Evolutionary conservation across 2,888 invertebrate species (phyloP), one percentile per base, ranked within the genome.

Genomic region (Mythimna impura): DNA sequence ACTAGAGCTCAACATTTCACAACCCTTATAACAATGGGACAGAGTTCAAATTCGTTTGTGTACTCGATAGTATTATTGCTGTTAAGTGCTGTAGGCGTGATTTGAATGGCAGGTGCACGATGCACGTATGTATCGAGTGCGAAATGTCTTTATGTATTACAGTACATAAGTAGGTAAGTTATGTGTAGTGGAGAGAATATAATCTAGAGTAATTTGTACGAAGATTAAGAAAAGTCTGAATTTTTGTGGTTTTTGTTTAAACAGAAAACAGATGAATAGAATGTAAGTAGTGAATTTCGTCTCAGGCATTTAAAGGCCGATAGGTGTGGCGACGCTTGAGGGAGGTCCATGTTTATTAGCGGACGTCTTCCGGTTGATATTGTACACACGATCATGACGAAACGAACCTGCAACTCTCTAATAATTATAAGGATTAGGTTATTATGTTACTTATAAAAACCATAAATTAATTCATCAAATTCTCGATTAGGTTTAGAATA

Each of bases 31-130:
- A 20, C 61, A 47, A 43, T 0, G 9, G 0, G 0, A 57, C 80
- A 84, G 65, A 63, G 82, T 73, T 74, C 10, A 68, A 20, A 73
- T 67, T 85, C 9, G 58, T 22, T 4, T 66, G 12, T 20, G 34
- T 36, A 12, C 17, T n/a, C 22, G 14, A 58, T 64, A 67, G 64
- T 73, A 75, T 83, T 73, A 81, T 81, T 79, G 85, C 73, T 72
- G 79, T 76, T 85, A 86, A 85, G 84, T 85, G 86, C 82, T 91
- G 92, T 90, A 93, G 92, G 93, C 92, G 93, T 93, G 92, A 93
- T 93, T 92, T 91, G 93, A 90, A 92, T 91, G 92, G 93, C 94
- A 94, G 94, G 93, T 94, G 94, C 91, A 91, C 89, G 90, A 79
- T 76, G 81, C 73, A 52, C 73, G 80, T 86, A 85, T 80, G 86